These are phyloP conservation scores for Nebria salina DNA, from an alignment of 2,888 invertebrate genomes.

Conservation along the genomic window DNA sequence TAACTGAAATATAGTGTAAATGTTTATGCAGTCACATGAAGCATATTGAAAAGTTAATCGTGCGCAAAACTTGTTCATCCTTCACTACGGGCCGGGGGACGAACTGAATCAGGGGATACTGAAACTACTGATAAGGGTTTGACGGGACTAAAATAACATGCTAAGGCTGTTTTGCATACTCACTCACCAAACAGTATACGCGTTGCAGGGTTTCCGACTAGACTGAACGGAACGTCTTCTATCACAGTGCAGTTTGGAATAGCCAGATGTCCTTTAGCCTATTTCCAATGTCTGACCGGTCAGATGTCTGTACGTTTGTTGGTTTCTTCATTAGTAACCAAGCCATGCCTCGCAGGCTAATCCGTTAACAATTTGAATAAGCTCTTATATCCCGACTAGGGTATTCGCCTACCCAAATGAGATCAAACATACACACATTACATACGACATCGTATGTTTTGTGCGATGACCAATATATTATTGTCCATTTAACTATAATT, in stretches of 20 bases:
- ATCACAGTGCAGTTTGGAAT: not conserved
- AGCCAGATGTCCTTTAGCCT: not conserved
- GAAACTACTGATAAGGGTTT: slow-evolving; percentile 44
- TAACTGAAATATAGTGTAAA: slow-evolving; percentile 40
- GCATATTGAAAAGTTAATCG: slow-evolving; percentile 39
- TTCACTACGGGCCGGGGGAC: slow-evolving; percentile 6
- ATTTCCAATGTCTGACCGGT: not conserved
- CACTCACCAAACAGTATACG: slow-evolving; percentile 21
- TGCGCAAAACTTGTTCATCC: slow-evolving; percentile 40
- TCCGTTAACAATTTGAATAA: slow-evolving; percentile 28
- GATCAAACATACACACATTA: not conserved
- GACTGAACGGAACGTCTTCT: not conserved
- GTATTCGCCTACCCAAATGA: not conserved
- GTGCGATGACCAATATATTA: not conserved
- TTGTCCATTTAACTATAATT: not conserved
- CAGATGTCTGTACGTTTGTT: not conserved
- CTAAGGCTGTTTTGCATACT: slow-evolving; percentile 39
- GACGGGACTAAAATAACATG: slow-evolving; percentile 46
- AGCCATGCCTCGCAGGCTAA: slow-evolving; percentile 16
- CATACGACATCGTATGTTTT: not conserved
- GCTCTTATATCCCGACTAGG: not conserved
- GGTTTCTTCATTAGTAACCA: slow-evolving; percentile 21
- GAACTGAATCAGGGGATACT: slow-evolving; percentile 3
- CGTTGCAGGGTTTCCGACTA: slow-evolving; percentile 6
- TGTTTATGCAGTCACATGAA: slow-evolving; percentile 33